Percentiles rank a stretch among this genome's conserved stretches.
These are phyloP conservation scores for Sussaba pulchella DNA, from an alignment of 2,888 invertebrate genomes.

Conservation along the genomic window DNA sequence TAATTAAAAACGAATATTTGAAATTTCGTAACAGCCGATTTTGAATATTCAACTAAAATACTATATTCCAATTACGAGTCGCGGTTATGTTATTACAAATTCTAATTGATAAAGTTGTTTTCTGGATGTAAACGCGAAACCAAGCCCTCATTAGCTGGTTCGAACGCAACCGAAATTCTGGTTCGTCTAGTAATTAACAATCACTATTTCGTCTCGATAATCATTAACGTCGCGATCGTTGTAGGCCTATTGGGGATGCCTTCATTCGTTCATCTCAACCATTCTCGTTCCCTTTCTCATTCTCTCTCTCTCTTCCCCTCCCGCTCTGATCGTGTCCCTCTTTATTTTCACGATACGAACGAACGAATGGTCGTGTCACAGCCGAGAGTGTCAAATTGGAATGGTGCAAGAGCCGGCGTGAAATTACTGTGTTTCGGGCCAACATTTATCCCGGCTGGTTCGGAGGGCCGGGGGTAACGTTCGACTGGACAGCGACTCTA, in stretches of 20 bases:
- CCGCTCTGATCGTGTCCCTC: slow-evolving; percentile 21
- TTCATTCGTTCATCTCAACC: slow-evolving; percentile 52
- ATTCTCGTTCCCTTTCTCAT: slow-evolving; percentile 62
- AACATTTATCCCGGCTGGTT: slow-evolving; percentile 81
- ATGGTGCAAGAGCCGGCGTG: slow-evolving; percentile 78
- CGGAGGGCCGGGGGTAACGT: slow-evolving; percentile 77
- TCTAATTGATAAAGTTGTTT: background rate
- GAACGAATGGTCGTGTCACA: slow-evolving; percentile 46
- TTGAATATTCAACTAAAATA: too few species aligned
- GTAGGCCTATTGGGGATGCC: slow-evolving; percentile 54
- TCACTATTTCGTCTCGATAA: slow-evolving; percentile 68
- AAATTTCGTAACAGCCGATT: too few species aligned
- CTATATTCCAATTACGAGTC: too few species aligned
- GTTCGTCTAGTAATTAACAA: slow-evolving; percentile 31
- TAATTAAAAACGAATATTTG: background rate
- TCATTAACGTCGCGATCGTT: slow-evolving; percentile 23
- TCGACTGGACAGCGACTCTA: slow-evolving; percentile 82
- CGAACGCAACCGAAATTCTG: background rate
- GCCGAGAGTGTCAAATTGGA: slow-evolving; percentile 77
- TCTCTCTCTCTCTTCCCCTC: slow-evolving; percentile 61
- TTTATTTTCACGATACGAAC: slow-evolving; percentile 44
- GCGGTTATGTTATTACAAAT: background rate
- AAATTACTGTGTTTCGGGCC: slow-evolving; percentile 83
- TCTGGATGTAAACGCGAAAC: background rate
- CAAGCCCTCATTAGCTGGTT: background rate